Evolutionary conservation across 2,113 vertebrate genomes (phyloP).

Genomic region (Istiophorus platypterus): DNA sequence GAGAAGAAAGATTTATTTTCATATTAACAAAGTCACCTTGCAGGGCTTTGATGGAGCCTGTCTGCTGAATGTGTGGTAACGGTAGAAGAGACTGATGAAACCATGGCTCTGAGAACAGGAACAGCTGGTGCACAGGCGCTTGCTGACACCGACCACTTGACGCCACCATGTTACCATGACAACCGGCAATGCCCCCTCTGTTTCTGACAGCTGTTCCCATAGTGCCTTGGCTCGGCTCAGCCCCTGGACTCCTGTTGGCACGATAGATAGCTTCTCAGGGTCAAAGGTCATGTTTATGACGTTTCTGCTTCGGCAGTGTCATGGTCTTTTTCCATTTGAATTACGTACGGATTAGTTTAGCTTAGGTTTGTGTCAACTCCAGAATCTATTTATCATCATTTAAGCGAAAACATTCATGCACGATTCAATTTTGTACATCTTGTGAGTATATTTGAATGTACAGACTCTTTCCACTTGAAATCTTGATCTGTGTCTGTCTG

Average conservation of each 20-base stretch:
- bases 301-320: slow-evolving; percentile 20
- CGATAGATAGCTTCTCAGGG: slow-evolving; percentile 51
- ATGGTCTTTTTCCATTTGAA: slow-evolving; percentile 55
- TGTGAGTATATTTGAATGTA: neutral
- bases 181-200: slow-evolving; percentile 72
- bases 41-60: neutral
- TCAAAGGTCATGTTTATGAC: slow-evolving; percentile 61
- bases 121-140: slow-evolving; percentile 72
- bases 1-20: slow-evolving; percentile 15
- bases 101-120: slow-evolving; percentile 55
- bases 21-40: neutral
- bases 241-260: slow-evolving; percentile 54
- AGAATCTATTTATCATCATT: slow-evolving; percentile 16
- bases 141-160: slow-evolving; percentile 65
- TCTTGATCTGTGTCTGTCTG: neutral
- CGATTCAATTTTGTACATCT: neutral
- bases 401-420: neutral
- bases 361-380: slow-evolving; percentile 10
- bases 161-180: slow-evolving; percentile 75
- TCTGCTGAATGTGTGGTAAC: slow-evolving; percentile 44
- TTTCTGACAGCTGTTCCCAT: slow-evolving; percentile 82
- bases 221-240: slow-evolving; percentile 56
- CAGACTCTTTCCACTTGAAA: neutral
- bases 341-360: slow-evolving; percentile 2
- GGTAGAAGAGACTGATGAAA: slow-evolving; percentile 42